Evolutionary conservation across 2,113 vertebrate genomes (phyloP).

Genomic region (Cyanoliseus patagonus): DNA sequence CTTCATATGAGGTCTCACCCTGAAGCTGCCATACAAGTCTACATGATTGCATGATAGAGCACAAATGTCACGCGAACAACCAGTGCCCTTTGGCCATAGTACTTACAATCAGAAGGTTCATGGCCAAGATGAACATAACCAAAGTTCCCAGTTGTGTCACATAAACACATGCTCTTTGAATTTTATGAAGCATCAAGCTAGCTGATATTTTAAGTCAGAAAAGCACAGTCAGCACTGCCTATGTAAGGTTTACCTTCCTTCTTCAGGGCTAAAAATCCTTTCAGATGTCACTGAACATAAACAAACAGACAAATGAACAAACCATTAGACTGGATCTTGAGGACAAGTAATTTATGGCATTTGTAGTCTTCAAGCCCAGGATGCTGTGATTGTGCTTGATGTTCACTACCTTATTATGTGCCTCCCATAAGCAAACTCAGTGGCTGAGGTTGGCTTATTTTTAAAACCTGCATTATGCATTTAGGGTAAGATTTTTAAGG

Average conservation of each 20-base stretch:
- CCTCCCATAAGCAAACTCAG: background rate
- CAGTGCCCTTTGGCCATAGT: background rate
- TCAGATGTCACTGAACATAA: background rate
- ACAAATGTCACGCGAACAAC: background rate
- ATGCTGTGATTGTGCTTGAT: background rate
- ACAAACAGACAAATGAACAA: background rate
- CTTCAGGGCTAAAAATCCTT: background rate
- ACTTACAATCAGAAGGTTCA: background rate
- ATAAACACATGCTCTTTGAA: background rate
- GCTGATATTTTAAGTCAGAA: background rate
- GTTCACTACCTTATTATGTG: background rate
- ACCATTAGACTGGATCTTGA: background rate
- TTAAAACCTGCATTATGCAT: conserved; percentile 40
- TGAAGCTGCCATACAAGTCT: background rate
- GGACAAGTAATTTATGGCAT: background rate
- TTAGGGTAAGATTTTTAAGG: conserved; percentile 41
- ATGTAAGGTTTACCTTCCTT: background rate
- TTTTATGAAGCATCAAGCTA: background rate
- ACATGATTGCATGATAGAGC: background rate
- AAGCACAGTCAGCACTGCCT: background rate
- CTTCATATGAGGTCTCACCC: background rate
- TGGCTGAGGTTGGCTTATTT: background rate
- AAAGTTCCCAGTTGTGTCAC: background rate
- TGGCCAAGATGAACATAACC: background rate
- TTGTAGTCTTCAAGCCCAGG: background rate